Evolutionary conservation across 2,113 vertebrate species (phyloP).

Genomic region (Larimichthys crocea): DNA sequence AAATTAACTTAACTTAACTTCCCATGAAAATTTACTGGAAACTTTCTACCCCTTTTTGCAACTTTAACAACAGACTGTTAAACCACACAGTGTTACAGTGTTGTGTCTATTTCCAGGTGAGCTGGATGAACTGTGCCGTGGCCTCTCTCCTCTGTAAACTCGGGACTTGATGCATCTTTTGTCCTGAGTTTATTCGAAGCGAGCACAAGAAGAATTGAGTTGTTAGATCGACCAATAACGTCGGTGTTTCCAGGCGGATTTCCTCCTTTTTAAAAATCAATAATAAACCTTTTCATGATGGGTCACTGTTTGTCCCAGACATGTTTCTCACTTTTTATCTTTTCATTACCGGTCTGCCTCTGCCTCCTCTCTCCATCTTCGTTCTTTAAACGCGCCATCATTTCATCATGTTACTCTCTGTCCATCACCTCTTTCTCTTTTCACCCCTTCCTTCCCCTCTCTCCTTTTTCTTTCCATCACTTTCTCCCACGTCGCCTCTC

Average conservation of each 20-base stretch:
- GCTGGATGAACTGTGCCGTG: too few species aligned
- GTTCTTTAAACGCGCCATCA: not conserved
- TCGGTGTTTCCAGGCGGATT: not conserved
- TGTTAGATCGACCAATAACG: not conserved
- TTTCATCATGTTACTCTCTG: slow-evolving; percentile 24
- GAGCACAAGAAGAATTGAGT: not conserved
- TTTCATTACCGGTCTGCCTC: slow-evolving; percentile 48
- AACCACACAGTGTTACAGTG: too few species aligned
- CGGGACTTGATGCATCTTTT: not conserved
- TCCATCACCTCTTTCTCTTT: not conserved
- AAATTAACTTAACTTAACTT: too few species aligned
- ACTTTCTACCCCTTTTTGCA: too few species aligned
- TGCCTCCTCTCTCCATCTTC: not conserved
- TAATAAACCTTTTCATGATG: slow-evolving; percentile 21
- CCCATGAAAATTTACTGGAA: too few species aligned
- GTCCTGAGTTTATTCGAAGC: not conserved
- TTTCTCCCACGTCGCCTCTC: slow-evolving; percentile 13
- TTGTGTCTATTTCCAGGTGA: too few species aligned
- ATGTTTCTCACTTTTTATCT: slow-evolving; percentile 25
- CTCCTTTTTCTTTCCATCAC: not conserved
- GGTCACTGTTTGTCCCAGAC: slow-evolving; percentile 17
- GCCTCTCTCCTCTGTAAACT: too few species aligned
- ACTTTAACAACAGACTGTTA: too few species aligned
- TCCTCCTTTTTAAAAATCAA: slow-evolving; percentile 23
- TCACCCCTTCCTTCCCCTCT: slow-evolving; percentile 1